A percentile compares a stretch with the other conserved stretches of the same genome.
Conservation (phyloP, 2,888 invertebrate genomes). For the Dicyrtoma fusca region DNA sequence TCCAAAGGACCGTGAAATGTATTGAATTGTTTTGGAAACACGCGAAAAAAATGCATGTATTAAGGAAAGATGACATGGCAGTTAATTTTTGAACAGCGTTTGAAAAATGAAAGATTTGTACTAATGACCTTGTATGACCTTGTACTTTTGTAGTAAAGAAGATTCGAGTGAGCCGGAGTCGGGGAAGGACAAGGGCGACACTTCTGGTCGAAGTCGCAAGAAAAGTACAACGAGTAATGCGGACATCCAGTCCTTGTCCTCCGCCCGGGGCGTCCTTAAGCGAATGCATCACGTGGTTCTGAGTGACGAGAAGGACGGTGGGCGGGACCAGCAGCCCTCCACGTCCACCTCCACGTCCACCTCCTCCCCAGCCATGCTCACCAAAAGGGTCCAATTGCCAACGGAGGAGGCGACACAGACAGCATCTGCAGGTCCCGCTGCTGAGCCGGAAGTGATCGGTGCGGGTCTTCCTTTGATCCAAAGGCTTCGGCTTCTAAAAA, state of each 20-base stretch:
- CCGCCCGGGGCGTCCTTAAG: slow-evolving; percentile 67
- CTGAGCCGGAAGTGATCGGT: slow-evolving; percentile 67
- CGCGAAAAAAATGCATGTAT: not conserved
- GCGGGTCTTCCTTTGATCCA: slow-evolving; percentile 81
- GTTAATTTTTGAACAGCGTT: too few species aligned
- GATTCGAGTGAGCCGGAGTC: slow-evolving; percentile 56
- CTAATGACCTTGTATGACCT: too few species aligned
- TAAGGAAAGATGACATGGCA: too few species aligned
- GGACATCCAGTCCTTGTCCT: slow-evolving; percentile 24
- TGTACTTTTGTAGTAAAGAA: slow-evolving; percentile 52
- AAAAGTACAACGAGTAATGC: slow-evolving; percentile 36
- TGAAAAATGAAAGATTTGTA: too few species aligned
- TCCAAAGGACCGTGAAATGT: too few species aligned
- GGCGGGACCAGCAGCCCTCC: slow-evolving; percentile 22
- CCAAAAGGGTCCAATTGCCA: slow-evolving; percentile 34
- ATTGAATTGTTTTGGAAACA: too few species aligned
- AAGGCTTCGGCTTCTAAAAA: slow-evolving; percentile 76
- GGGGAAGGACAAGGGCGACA: slow-evolving; percentile 42
- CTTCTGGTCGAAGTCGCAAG: slow-evolving; percentile 35
- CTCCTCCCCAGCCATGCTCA: slow-evolving; percentile 44
- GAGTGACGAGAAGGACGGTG: slow-evolving; percentile 61
- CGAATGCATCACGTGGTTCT: slow-evolving; percentile 73
- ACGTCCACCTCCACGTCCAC: slow-evolving; percentile 49
- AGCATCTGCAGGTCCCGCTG: not conserved
- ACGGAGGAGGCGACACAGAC: slow-evolving; percentile 33